A percentile compares a stretch with the other conserved stretches of the same genome.
phyloP scores from a whole-genome alignment of 1,140 invertebrate genomes.

The Brachionus angularis region DNA sequence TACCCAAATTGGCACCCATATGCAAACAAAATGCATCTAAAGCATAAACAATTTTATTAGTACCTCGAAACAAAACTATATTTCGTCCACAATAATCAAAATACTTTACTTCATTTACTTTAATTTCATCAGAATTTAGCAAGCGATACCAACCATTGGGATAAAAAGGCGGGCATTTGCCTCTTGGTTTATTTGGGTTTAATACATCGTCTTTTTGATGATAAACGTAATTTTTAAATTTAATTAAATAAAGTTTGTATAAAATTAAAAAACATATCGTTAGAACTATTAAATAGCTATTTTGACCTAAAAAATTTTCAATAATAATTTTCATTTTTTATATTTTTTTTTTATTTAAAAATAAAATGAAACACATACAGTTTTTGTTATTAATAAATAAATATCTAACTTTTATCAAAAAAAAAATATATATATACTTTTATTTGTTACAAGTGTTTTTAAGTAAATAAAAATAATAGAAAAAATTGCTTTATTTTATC shows the following conservation, averaged over 20 bases:
- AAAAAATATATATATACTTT: too few species aligned
- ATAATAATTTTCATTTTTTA: not conserved
- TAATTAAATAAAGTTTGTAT: slow-evolving; percentile 32
- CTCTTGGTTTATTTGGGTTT: slow-evolving; percentile 18
- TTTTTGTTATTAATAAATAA: too few species aligned
- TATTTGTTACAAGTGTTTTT: too few species aligned
- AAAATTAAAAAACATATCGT: not conserved
- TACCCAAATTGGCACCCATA: slow-evolving; percentile 72
- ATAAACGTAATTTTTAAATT: slow-evolving; percentile 27
- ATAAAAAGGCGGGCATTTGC: slow-evolving; percentile 63
- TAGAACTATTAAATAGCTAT: not conserved
- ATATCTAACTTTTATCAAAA: too few species aligned
- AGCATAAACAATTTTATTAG: slow-evolving; percentile 62
- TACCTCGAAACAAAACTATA: slow-evolving; percentile 67
- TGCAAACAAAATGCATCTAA: slow-evolving; percentile 79
- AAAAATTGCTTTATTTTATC: too few species aligned
- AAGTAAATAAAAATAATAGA: too few species aligned
- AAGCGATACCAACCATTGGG: slow-evolving; percentile 79
- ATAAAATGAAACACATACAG: too few species aligned
- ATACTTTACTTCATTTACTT: slow-evolving; percentile 62
- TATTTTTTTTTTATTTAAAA: too few species aligned
- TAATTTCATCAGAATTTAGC: slow-evolving; percentile 66
- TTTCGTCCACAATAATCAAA: slow-evolving; percentile 65
- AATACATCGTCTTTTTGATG: slow-evolving; percentile 23
- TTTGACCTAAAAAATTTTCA: slow-evolving; percentile 3